Evolutionary conservation across 2,888 invertebrate species (phyloP), one percentile per base, ranked within the genome.

Genomic region (Ormyrus pomaceus): DNA sequence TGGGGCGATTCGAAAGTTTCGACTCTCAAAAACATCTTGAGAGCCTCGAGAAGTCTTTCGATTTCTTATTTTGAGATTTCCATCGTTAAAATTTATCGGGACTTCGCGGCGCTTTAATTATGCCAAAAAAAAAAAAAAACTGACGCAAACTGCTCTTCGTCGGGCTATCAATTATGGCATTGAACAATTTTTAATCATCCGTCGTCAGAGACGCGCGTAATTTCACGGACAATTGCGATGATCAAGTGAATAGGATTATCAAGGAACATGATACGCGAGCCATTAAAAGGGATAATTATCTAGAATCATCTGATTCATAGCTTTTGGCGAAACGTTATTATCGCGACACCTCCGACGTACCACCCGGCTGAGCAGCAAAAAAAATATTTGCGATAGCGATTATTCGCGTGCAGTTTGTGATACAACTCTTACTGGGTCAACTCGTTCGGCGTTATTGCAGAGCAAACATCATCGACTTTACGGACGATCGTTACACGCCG

Each of bases 301-400:
- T 46, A 62, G 72, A 53, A 72, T 62, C 55, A 62, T 13, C 53
- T 72, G 55, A 72, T 55, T 72, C 53, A 72, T 53, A 13, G 53
- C 48, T 11, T 19, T n/a, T 48, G 70, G 13, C 48, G 48, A 4
- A 19, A 13, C 13, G 62, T 6, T 5, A 0, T 11, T 5, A 5
- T n/a, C 6, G n/a, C 11, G n/a, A n/a, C 58, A 11, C 7, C 34
- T 4, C 6, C 19, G 19, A 19, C 19, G 19, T 19, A 19, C 19
- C 1, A 19, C 19, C 19, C 19, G 19, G 19, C 19, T 2, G 19
- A 19, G 19, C 19, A 19, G 19, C n/a, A 19, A 19, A 19, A 19
- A 19, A 75, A 75, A 61, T 59, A 34, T 61, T 75, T 61, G 46
- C 68, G 59, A 75, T 61, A 75, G 61, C 19, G 53, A 34, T 75